Conservation (phyloP, 2,888 invertebrate species). For the Hypercompe scribonia region DNA sequence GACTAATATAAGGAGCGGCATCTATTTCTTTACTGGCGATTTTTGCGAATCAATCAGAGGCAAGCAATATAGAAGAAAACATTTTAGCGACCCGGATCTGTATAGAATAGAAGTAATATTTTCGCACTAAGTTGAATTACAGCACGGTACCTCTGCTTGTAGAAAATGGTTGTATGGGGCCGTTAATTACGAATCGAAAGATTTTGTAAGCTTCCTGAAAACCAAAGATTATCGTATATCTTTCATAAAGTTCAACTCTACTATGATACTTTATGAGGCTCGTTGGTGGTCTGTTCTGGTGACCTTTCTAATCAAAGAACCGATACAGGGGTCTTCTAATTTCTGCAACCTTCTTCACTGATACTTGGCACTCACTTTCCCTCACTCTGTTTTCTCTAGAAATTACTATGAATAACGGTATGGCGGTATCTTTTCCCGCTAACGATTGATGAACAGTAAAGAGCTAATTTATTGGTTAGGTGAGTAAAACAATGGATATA, state of each 20-base stretch:
- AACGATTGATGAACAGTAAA: slow-evolving; percentile 3
- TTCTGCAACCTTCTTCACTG: too few species aligned
- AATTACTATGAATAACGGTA: background rate
- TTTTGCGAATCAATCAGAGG: background rate
- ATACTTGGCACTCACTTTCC: too few species aligned
- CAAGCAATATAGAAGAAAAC: background rate
- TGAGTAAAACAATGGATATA: slow-evolving; percentile 41
- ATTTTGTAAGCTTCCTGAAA: background rate
- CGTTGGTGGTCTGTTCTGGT: too few species aligned
- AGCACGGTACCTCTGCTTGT: background rate
- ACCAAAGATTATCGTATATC: background rate
- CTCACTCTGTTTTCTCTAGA: too few species aligned
- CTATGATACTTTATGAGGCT: too few species aligned
- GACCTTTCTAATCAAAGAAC: too few species aligned
- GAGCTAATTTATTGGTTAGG: slow-evolving; percentile 1
- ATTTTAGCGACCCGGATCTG: background rate
- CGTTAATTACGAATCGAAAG: background rate
- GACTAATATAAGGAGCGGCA: background rate
- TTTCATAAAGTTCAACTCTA: background rate
- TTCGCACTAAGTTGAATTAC: background rate
- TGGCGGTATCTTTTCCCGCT: slow-evolving; percentile 2
- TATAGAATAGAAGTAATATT: background rate
- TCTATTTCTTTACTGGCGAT: background rate
- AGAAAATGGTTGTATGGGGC: background rate
- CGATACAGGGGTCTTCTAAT: too few species aligned